Base-by-base conservation (phyloP, 2,888 invertebrate genomes). In the Synergus umbraculus region DNA sequence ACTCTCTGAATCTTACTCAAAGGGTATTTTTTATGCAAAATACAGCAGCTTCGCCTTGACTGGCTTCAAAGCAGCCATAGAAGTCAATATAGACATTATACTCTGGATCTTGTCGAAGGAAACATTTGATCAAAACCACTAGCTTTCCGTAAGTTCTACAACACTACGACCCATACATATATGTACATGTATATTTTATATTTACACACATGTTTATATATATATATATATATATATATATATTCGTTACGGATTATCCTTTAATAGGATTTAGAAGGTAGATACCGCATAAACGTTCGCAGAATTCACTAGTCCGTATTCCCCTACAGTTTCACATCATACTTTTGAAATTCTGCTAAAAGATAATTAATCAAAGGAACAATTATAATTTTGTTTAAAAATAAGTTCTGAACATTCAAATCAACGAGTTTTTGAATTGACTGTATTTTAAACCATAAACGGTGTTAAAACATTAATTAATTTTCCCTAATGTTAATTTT, bases 21-120 rank as follows among this genome's bases (percentile, higher is more conserved):
- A 54, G n/a, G 54, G n/a, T 15, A 44, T 69, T 49, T 69, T 69
- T 46, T 69, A 49, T 69, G 29, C 15, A 29, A 46, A 69, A 69
- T 43, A 66, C 46, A 46, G 29, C 49, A 67, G 22, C 44, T 44
- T 67, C 12, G 10, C 13, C 15, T 69, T 49, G 29, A 69, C 49
- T 46, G 69, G 69, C 69, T 69, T 69, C 69, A 49, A 22, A 69
- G 69, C 22, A 69, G 46, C 29, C 69, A 49, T 69, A 69, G 22
- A 49, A 69, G 69, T 69, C 69, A 49, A 69, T 69, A 49, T 69
- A 69, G 69, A 69, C 46, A 69, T 69, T 69, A 69, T 69, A 29
- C 44, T 12, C 46, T 9, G 69, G 49, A 67, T 44, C 49, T 49
- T 29, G 49, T 29, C 44, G 69, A 15, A 69, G 22, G 69, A 49